Evolutionary conservation across 2,888 invertebrate genomes (phyloP).

Genomic region (Proisotoma minuta): DNA sequence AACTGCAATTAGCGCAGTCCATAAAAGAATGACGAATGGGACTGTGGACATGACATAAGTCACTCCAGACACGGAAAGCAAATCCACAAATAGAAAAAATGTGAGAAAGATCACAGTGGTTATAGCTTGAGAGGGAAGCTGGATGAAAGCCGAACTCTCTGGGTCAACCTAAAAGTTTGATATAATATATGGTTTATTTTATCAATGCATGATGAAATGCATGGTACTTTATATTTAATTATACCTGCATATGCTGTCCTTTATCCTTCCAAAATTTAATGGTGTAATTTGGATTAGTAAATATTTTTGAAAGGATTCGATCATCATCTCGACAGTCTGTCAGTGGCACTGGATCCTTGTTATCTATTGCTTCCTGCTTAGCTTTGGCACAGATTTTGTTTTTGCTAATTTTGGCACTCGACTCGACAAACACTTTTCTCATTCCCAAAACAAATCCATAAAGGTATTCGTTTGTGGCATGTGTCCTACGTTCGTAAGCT

Average conservation of each 20-base stretch:
- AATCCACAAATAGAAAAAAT: slow-evolving; percentile 34
- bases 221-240: too few relatives aligned
- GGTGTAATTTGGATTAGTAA: too few relatives aligned
- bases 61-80: slow-evolving; percentile 31
- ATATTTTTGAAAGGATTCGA: too few relatives aligned
- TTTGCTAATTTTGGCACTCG: too few relatives aligned
- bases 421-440: background rate
- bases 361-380: background rate
- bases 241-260: too few relatives aligned
- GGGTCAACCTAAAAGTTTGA: slow-evolving; percentile 6
- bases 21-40: slow-evolving; percentile 29
- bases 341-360: background rate
- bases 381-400: too few relatives aligned
- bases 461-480: slow-evolving; percentile 36
- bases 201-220: too few relatives aligned
- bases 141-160: slow-evolving; percentile 17
- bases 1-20: slow-evolving; percentile 2
- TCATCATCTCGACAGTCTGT: background rate
- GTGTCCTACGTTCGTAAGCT: slow-evolving; percentile 25
- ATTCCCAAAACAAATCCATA: slow-evolving; percentile 18
- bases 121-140: slow-evolving; percentile 20
- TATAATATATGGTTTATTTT: too few relatives aligned
- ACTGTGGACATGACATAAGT: slow-evolving; percentile 29
- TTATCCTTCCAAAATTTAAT: too few relatives aligned
- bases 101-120: slow-evolving; percentile 34